Percentiles rank a stretch among this genome's conserved stretches.
These are phyloP conservation scores for Chouioia cunea DNA, from an alignment of 2,888 invertebrate genomes.

Conservation along the genomic window DNA sequence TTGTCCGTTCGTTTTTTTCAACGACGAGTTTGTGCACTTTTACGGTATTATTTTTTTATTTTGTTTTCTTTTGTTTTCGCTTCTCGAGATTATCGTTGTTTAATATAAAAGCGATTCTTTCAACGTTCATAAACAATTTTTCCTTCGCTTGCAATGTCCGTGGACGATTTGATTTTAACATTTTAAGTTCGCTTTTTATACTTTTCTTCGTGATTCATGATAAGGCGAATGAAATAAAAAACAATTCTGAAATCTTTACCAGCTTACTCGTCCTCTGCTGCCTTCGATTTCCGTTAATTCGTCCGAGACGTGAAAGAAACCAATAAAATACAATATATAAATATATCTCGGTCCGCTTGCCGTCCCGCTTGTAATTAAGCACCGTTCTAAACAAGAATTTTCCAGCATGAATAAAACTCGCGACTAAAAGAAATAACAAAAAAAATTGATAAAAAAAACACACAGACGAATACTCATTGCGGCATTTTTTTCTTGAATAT, in stretches of 20 bases:
- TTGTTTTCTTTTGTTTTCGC: too few relatives aligned
- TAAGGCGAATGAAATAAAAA: too few relatives aligned
- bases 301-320: conserved; percentile 14
- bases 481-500: conserved; percentile 32
- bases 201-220: too few relatives aligned
- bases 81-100: too few relatives aligned
- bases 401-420: conserved; percentile 13
- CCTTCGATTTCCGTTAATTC: conserved; percentile 13
- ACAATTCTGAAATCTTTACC: too few relatives aligned
- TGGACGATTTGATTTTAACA: too few relatives aligned
- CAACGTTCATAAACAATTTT: neutral
- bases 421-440: neutral
- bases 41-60: too few relatives aligned
- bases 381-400: conserved; percentile 31
- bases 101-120: neutral
- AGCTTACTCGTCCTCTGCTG: conserved; percentile 7
- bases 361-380: conserved; percentile 48
- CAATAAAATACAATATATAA: conserved; percentile 7
- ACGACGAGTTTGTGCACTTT: conserved; percentile 36
- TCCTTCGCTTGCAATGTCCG: neutral
- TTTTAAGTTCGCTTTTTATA: too few relatives aligned
- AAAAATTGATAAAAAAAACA: conserved; percentile 21
- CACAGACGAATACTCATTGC: conserved; percentile 2
- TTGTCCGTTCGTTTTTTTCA: conserved; percentile 8
- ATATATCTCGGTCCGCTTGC: conserved; percentile 47